Conservation (phyloP, 1,140 invertebrate species). For the Calycopis cecrops region DNA sequence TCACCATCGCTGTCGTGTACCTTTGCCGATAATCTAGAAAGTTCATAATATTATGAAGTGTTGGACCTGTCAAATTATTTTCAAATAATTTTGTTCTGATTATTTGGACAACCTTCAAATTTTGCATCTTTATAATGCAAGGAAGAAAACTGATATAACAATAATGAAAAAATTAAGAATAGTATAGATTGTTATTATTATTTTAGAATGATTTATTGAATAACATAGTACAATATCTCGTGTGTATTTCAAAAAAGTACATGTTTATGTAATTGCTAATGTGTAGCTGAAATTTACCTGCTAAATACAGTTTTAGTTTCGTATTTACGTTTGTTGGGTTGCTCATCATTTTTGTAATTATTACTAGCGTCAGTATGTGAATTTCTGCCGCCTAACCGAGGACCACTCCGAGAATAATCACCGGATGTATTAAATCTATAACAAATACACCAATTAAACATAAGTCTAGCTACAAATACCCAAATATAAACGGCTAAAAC, state of each 20-base stretch:
- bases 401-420: slow-evolving; percentile 52
- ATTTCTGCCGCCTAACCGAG: slow-evolving; percentile 43
- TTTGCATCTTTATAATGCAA: too few species aligned
- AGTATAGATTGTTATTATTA: too few species aligned
- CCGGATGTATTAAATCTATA: slow-evolving; percentile 56
- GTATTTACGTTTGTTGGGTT: slow-evolving; percentile 59
- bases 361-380: slow-evolving; percentile 46
- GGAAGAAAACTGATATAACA: too few species aligned
- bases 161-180: too few species aligned
- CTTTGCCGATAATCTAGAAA: slow-evolving; percentile 56
- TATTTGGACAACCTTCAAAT: too few species aligned
- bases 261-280: too few species aligned
- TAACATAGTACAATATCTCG: too few species aligned
- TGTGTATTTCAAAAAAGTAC: too few species aligned
- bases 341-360: slow-evolving; percentile 59
- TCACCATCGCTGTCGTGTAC: slow-evolving; percentile 64
- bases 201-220: not conserved
- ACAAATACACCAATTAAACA: slow-evolving; percentile 23
- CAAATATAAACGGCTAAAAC: slow-evolving; percentile 7
- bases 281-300: slow-evolving; percentile 42
- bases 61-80: not conserved
- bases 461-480: not conserved
- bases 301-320: slow-evolving; percentile 73
- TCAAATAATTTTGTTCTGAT: too few species aligned
- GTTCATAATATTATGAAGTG: not conserved